Evolutionary conservation across 1,140 invertebrate species (phyloP).

Genomic region (Halotydeus destructor): DNA sequence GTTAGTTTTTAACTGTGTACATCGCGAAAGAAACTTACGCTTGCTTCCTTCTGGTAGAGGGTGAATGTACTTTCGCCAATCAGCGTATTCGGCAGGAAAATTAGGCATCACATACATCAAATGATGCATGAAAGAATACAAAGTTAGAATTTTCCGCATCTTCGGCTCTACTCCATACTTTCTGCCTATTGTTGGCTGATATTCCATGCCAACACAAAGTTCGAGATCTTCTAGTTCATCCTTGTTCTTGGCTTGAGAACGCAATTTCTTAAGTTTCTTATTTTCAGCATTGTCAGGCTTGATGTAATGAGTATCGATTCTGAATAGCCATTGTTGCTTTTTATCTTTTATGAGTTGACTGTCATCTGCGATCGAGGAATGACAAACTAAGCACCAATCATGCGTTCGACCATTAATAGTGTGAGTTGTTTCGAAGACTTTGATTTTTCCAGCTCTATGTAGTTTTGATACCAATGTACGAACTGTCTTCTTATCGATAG

Average conservation of each 20-base stretch:
- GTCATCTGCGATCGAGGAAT: conserved; percentile 30
- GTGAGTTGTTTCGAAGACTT: conserved; percentile 34
- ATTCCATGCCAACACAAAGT: conserved; percentile 5
- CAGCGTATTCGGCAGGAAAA: conserved; percentile 27
- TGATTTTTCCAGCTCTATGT: conserved; percentile 33
- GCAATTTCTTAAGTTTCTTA: conserved; percentile 2
- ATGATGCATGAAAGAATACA: conserved; percentile 48
- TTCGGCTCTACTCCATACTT: conserved; percentile 38
- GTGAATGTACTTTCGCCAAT: conserved; percentile 5
- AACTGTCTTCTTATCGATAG: conserved; percentile 39
- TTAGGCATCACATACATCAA: no score
- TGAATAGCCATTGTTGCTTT: conserved; percentile 38
- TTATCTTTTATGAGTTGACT: conserved; percentile 33
- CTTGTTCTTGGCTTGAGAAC: conserved; percentile 1
- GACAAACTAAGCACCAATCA: conserved; percentile 33
- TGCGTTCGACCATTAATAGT: conserved; percentile 28
- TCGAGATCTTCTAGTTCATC: not conserved
- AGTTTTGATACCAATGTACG: conserved; percentile 34
- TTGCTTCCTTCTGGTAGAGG: not conserved
- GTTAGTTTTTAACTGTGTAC: not conserved
- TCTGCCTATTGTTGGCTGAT: conserved; percentile 16
- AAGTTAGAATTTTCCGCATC: conserved; percentile 37
- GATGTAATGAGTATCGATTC: conserved; percentile 21
- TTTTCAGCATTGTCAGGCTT: not conserved
- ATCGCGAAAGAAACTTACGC: not conserved